phyloP scores from a whole-genome alignment of 1,140 invertebrate species.

The Anoplolepis gracilipes region DNA sequence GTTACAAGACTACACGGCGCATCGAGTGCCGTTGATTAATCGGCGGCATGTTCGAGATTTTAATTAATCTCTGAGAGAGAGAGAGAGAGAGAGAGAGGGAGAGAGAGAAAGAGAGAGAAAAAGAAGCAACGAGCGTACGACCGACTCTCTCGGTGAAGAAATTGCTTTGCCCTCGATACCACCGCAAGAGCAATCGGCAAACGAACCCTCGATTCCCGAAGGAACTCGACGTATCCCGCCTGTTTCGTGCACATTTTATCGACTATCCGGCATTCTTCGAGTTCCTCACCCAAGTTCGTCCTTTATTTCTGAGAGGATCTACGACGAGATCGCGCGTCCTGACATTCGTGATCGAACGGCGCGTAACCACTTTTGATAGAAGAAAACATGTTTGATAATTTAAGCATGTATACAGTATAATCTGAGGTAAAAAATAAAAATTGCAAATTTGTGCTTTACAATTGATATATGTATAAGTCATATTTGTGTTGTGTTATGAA shows the following conservation, averaged over 20 bases:
- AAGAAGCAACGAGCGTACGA: slow-evolving; percentile 13
- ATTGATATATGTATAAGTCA: neutral
- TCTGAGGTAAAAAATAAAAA: neutral
- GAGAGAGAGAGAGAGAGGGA: slow-evolving; percentile 39
- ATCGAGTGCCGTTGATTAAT: slow-evolving; percentile 74
- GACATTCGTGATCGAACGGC: slow-evolving; percentile 38
- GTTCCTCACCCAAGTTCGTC: slow-evolving; percentile 48
- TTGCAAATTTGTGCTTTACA: neutral
- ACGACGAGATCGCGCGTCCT: slow-evolving; percentile 19
- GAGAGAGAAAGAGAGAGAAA: slow-evolving; percentile 7
- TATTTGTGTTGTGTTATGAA: neutral
- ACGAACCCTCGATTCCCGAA: slow-evolving; percentile 72
- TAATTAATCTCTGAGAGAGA: slow-evolving; percentile 67
- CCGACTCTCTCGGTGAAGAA: slow-evolving; percentile 68
- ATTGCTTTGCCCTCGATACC: slow-evolving; percentile 70
- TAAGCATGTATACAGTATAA: neutral
- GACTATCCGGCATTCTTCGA: slow-evolving; percentile 64
- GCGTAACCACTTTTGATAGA: neutral
- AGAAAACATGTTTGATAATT: neutral
- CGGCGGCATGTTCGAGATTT: slow-evolving; percentile 72
- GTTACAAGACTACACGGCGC: slow-evolving; percentile 66
- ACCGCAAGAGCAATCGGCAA: slow-evolving; percentile 64
- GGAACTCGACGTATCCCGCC: slow-evolving; percentile 65
- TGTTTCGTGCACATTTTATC: slow-evolving; percentile 54
- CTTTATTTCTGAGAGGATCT: slow-evolving; percentile 35